Percentiles rank a stretch among this genome's conserved stretches.
Conservation (phyloP, 2,113 vertebrate species). For the Lipotes vexillifer region DNA sequence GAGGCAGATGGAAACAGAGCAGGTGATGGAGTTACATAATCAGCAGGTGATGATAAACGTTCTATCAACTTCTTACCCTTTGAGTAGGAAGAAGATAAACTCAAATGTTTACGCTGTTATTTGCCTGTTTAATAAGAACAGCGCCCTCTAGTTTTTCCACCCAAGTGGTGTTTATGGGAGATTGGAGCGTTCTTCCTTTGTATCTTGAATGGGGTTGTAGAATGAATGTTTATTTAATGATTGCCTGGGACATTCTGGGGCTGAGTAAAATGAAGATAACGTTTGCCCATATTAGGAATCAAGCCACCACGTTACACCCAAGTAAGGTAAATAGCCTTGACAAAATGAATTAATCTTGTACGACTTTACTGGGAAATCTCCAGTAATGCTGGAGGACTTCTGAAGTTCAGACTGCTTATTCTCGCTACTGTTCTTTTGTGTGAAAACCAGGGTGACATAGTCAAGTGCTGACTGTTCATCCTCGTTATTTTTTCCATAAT, state of each 20-base stretch:
- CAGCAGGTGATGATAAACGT: rapidly evolving
- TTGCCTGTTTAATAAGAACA: no score
- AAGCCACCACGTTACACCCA: background rate
- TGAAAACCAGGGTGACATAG: background rate
- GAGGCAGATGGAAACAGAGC: background rate
- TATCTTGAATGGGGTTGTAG: background rate
- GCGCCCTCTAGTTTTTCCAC: background rate
- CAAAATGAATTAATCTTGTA: no score
- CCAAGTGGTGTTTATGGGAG: rapidly evolving
- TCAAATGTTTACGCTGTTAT: rapidly evolving
- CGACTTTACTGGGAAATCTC: background rate
- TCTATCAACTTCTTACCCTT: background rate
- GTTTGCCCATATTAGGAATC: rapidly evolving
- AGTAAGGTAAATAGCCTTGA: background rate
- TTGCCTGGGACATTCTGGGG: background rate
- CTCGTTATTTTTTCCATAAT: background rate
- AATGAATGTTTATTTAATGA: background rate
- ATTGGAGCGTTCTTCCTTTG: background rate
- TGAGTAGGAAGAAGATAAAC: background rate
- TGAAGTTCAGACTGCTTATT: rapidly evolving
- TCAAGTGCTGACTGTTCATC: background rate
- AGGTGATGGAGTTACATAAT: background rate
- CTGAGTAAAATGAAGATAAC: background rate
- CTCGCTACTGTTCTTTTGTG: background rate
- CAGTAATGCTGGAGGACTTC: background rate